Base-by-base conservation (phyloP, 2,888 invertebrate species). In the Andrena bucephala region DNA sequence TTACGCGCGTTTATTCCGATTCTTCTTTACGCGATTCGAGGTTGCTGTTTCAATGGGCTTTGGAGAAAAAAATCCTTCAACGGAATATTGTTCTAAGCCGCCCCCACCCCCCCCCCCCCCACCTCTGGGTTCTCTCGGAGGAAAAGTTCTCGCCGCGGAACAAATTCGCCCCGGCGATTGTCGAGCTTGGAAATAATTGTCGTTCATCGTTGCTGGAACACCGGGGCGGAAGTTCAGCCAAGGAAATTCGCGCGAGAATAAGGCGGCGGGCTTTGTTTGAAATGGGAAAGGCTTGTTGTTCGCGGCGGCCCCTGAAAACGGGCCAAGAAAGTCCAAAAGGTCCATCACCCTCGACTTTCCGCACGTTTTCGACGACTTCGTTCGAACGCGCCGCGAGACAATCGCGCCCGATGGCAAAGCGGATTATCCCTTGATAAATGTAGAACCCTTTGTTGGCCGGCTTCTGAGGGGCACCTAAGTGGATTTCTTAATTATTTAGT, bases 231-330 rank as follows among this genome's bases (percentile, higher is more conserved):
- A 83, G 72, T 79, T 79, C 82, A 54, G 50, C 73, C 59, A 50
- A 75, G 36, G 80, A 83, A 72, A 83, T 71, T 78, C 71, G 72
- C 76, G 73, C 81, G 81, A 67, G 77, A 84, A 85, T 84, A 79
- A 85, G 87, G 84, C 85, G 67, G 59, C 16, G 29, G 68, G 36
- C 67, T 71, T 89, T 82, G 87, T 86, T 75, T 84, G 89, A 89
- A 91, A 91, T 91, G 90, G 90, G 89, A 91, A 91, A 91, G 89
- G 85, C 91, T 90, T 91, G 91, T 90, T 91, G 89, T 91, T 90
- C 85, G 70, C 79, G 82, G 71, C 77, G 29, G 33, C 10, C 16
- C 0, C 50, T 65, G 65, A 83, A 70, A 75, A 59, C 42, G 57
- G 52, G 52, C 42, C 77, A 50, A 65, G 76, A 70, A 63, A 60